These are phyloP conservation scores for Malthinus seriepunctatus DNA, from an alignment of 2,888 invertebrate species.

Conservation along the genomic window DNA sequence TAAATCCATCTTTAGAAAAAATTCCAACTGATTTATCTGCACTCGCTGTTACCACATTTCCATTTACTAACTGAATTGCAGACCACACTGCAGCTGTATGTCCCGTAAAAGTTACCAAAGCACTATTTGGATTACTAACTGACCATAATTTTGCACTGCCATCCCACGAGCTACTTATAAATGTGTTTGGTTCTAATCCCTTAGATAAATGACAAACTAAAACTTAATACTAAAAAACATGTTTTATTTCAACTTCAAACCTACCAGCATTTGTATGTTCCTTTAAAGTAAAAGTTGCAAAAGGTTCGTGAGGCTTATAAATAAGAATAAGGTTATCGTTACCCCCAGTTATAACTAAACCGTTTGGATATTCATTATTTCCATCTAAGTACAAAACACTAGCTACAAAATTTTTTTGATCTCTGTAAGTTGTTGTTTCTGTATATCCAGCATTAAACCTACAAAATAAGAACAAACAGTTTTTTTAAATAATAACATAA, in stretches of 20 bases:
- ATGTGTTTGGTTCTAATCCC: slow-evolving; percentile 57
- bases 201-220: slow-evolving; percentile 58
- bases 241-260: not conserved
- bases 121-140: slow-evolving; percentile 57
- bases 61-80: slow-evolving; percentile 60
- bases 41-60: slow-evolving; percentile 78
- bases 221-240: slow-evolving; percentile 12
- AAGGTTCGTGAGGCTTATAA: slow-evolving; percentile 71
- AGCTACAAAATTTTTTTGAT: slow-evolving; percentile 86
- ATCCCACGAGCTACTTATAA: slow-evolving; percentile 94
- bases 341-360: slow-evolving; percentile 85
- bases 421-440: slow-evolving; percentile 70
- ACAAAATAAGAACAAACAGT: slow-evolving; percentile 40
- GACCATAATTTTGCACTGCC: slow-evolving; percentile 84
- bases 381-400: slow-evolving; percentile 78
- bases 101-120: slow-evolving; percentile 64
- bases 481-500: slow-evolving; percentile 14
- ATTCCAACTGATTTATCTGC: slow-evolving; percentile 90
- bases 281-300: slow-evolving; percentile 69
- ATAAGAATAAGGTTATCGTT: slow-evolving; percentile 84
- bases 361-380: slow-evolving; percentile 69
- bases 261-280: slow-evolving; percentile 78
- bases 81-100: slow-evolving; percentile 90
- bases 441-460: slow-evolving; percentile 65
- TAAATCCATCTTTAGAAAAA: slow-evolving; percentile 75